Evolutionary conservation across 2,113 vertebrate genomes (phyloP), one percentile per base, ranked within the genome.

Genomic region (Poeciliopsis occidentalis): DNA sequence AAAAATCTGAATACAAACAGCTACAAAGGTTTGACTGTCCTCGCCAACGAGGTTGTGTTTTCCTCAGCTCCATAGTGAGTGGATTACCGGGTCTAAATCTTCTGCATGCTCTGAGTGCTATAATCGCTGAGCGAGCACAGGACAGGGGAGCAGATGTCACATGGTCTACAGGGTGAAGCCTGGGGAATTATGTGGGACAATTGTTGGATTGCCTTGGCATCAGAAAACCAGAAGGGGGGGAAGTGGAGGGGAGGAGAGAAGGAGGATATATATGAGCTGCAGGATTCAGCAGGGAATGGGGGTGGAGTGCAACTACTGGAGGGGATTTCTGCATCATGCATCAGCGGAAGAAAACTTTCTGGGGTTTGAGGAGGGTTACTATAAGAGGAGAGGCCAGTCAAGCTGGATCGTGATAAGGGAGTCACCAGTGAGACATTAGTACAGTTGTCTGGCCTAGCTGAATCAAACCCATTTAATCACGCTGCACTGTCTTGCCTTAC

Each of bases 1-100:
- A 71, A 34, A 19, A 80, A 83, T 77, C 12, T 78, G 85, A 83
- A 73, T 19, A 77, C 62, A 79, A 82, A 69, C 12, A 87, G 76
- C 75, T 61, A 15, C 47, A 67, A 67, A 73, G 71, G 69, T 69
- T 76, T 64, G 65, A 64, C 51, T 24, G 12, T 71, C 70, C 68
- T 80, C 64, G 41, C 78, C 86, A 78, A 61, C 73, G 76, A 76
- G 84, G 84, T 82, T 78, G 87, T 78, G 79, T 89, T 85, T 86
- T 85, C 84, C 83, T 88, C 84, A 79, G 85, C 85, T 86, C 67
- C 78, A 85, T 79, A 87, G 89, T 87, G 85, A 91, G 76, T 90
- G 91, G 93, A 94, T 95, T 95, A 95, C 87, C 86, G 78, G 73
- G 84, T 82, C 89, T 94, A 94, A 94, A 95, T 93, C 93, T 92